Evolutionary conservation across 2,113 vertebrate species (phyloP).

Genomic region (Shinisaurus crocodilurus): DNA sequence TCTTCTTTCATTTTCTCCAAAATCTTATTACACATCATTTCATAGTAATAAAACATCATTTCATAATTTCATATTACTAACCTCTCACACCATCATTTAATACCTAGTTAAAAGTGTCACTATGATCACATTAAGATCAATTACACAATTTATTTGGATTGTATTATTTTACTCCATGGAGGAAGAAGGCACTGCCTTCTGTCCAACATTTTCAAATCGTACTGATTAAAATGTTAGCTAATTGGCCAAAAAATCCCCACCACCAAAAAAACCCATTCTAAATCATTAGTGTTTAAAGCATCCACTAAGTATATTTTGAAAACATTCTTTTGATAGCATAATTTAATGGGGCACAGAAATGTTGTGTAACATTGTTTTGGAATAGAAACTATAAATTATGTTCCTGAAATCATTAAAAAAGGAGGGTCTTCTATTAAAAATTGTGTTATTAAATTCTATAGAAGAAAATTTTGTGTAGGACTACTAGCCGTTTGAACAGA

Average conservation of each 20-base stretch:
- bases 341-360: conserved; percentile 45
- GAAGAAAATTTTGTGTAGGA: conserved; percentile 47
- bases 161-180: conserved; percentile 48
- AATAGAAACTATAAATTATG: conserved; percentile 59
- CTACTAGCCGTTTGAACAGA: conserved; percentile 50
- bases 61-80: not conserved
- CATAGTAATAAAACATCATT: conserved; percentile 33
- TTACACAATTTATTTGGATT: conserved; percentile 30
- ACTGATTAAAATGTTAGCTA: not conserved
- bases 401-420: conserved; percentile 59
- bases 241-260: conserved; percentile 17
- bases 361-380: conserved; percentile 65
- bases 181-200: conserved; percentile 63
- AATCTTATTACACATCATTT: conserved; percentile 55
- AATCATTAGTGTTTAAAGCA: conserved; percentile 45
- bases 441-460: conserved; percentile 57
- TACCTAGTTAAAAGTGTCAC: conserved; percentile 43
- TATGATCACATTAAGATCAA: conserved; percentile 48
- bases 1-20: conserved; percentile 68
- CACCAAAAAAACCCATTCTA: conserved; percentile 28
- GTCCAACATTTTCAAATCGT: conserved; percentile 55
- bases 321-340: not conserved
- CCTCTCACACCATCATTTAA: conserved; percentile 28
- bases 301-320: conserved; percentile 15
- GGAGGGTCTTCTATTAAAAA: conserved; percentile 50